Conservation (phyloP, 1,140 invertebrate species). For the Macrostomum lignano region DNA sequence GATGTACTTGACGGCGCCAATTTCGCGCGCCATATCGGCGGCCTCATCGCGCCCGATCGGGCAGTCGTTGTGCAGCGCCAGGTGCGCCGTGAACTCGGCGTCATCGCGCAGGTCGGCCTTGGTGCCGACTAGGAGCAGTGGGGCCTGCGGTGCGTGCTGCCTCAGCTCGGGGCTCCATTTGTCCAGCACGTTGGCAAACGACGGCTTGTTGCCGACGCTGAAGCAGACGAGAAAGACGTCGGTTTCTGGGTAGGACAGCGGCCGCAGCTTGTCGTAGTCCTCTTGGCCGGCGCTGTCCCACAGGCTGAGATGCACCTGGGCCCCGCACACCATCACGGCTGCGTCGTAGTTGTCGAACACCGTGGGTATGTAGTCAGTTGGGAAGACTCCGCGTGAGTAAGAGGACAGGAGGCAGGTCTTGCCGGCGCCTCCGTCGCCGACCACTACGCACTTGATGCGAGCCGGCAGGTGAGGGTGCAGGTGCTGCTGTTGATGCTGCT, state of each 20-base stretch:
- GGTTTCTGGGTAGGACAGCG: slow-evolving; percentile 86
- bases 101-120: slow-evolving; percentile 95
- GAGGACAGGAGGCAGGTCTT: slow-evolving; percentile 4
- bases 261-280: slow-evolving; percentile 70
- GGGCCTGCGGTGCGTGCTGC: slow-evolving; percentile 82
- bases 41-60: no score
- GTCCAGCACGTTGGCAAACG: slow-evolving; percentile 97
- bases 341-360: slow-evolving; percentile 56
- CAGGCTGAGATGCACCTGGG: slow-evolving; percentile 81
- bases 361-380: slow-evolving; percentile 2
- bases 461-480: no score
- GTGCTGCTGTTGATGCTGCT: no score
- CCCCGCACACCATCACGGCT: slow-evolving; percentile 90
- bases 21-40: slow-evolving; percentile 99
- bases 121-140: slow-evolving; percentile 83
- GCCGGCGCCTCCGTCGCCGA: slow-evolving; percentile 30
- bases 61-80: no score
- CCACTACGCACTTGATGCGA: slow-evolving; percentile 94
- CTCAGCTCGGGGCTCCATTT: slow-evolving; percentile 99
- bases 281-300: slow-evolving; percentile 38
- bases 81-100: slow-evolving; percentile 35
- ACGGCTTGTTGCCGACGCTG: slow-evolving; percentile 84
- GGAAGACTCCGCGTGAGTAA: slow-evolving; percentile 1
- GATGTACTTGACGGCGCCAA: slow-evolving; percentile 35
- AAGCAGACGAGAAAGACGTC: slow-evolving; percentile 94